Percentiles rank a stretch among this genome's conserved stretches.
These are phyloP conservation scores for Synanthedon tipuliformis DNA, from an alignment of 2,888 invertebrate species.

Conservation along the genomic window DNA sequence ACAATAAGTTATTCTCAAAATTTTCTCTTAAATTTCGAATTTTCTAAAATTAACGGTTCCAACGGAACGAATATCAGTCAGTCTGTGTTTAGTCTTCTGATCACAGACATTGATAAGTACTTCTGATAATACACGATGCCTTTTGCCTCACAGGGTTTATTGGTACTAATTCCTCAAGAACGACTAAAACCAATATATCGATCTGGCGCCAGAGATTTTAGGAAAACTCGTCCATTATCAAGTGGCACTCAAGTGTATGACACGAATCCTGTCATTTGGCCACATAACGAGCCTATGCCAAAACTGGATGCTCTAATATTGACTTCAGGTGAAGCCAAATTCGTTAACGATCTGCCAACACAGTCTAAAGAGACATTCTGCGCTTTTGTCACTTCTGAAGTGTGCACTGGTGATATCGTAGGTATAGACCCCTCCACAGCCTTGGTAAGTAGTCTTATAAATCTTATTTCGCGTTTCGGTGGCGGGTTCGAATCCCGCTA, in stretches of 20 bases:
- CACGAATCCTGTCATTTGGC: conserved; percentile 74
- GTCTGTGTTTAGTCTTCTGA: not conserved
- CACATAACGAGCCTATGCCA: conserved; percentile 73
- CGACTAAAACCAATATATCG: conserved; percentile 50
- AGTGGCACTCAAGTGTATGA: conserved; percentile 73
- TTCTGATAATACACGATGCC: not conserved
- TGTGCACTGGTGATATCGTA: conserved; percentile 68
- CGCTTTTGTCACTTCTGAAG: conserved; percentile 71
- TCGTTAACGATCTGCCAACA: conserved; percentile 72
- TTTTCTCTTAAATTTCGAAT: no score
- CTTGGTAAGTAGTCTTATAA: conserved; percentile 51
- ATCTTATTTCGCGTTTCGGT: no score
- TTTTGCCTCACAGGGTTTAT: conserved; percentile 47
- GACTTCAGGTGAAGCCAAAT: conserved; percentile 65
- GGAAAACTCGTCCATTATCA: conserved; percentile 70
- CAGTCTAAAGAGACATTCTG: conserved; percentile 74
- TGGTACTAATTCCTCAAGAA: conserved; percentile 59
- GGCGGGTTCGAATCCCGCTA: no score
- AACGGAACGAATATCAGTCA: not conserved
- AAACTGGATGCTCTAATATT: conserved; percentile 72
- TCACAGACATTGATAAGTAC: no score
- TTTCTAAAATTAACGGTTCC: no score
- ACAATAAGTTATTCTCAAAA: no score
- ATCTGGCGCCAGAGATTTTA: conserved; percentile 55
- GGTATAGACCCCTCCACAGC: conserved; percentile 73